These are phyloP conservation scores for Promerops cafer DNA, from an alignment of 2,113 vertebrate genomes.

Conservation along the genomic window DNA sequence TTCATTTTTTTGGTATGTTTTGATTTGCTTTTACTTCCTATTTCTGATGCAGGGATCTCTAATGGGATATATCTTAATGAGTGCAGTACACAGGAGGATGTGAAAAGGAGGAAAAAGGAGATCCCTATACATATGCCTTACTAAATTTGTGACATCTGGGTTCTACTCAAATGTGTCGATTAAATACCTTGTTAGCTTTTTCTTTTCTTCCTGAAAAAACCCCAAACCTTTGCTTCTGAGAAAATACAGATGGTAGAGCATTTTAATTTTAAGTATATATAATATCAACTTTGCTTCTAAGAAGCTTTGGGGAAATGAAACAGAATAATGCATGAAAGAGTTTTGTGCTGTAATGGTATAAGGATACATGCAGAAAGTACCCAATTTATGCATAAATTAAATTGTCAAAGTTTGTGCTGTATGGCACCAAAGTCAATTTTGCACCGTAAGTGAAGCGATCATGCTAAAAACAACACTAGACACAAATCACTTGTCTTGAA, in stretches of 20 bases:
- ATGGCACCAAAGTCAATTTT: neutral
- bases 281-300: neutral
- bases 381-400: neutral
- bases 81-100: neutral
- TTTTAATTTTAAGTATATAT: neutral
- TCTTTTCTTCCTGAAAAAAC: neutral
- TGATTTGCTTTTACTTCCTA: neutral
- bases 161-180: neutral
- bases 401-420: neutral
- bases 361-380: neutral
- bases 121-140: neutral
- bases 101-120: neutral
- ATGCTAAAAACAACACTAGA: neutral
- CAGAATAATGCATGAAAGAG: neutral
- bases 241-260: neutral
- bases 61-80: neutral
- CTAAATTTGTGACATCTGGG: neutral
- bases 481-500: neutral
- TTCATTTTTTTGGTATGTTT: neutral
- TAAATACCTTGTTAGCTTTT: slow-evolving; percentile 1
- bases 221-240: neutral
- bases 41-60: neutral
- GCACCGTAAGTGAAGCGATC: fast-evolving
- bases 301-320: neutral
- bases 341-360: neutral